Base-by-base conservation (phyloP, 2,888 invertebrate genomes). In the Ernsta delagoae region DNA sequence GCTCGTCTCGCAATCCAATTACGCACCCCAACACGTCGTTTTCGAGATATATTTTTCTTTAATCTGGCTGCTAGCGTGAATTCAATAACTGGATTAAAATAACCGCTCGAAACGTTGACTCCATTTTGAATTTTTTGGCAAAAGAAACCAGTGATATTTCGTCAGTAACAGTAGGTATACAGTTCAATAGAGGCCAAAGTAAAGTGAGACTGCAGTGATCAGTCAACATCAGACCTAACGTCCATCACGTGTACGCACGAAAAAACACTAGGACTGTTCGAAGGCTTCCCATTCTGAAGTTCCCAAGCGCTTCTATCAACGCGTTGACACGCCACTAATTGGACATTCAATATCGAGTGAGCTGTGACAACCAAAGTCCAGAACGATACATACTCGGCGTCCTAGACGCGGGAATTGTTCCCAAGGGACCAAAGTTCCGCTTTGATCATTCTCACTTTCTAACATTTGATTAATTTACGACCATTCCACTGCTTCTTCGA, bases 251-350 rank as follows among this genome's bases (percentile, higher is more conserved):
- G 3, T 16, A 50, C 12, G 16, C 16, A 16, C 16, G 12, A 50
- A 50, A 50, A 50, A 50, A 50, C 6, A 6, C 12, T 50, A 12
- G 12, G 16, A 3, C 16, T 39, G 31, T 60, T 50, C 48, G 34
- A 61, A 36, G 61, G 61, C 45, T 61, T 12, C 61, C 11, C 24
- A 24, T n/a, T n/a, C n/a, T n/a, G n/a, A n/a, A n/a, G 12, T 61
- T n/a, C 61, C 9, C 24, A n/a, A 36, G 43, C n/a, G 11, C 24
- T 6, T 59, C 31, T 5, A 48, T 9, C 34, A 8, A 41, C 16
- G 31, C 64, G 48, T 50, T 68, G 56, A 68, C 65, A 60, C 50
- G 43, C 53, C 45, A 16, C 62, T 65, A 71, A 65, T 71, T 66
- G 63, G 65, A 69, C 65, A 63, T 71, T 39, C 62, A 53, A 62